Evolutionary conservation across 2,113 vertebrate genomes (phyloP).

Genomic region (Hydrolagus affinis): DNA sequence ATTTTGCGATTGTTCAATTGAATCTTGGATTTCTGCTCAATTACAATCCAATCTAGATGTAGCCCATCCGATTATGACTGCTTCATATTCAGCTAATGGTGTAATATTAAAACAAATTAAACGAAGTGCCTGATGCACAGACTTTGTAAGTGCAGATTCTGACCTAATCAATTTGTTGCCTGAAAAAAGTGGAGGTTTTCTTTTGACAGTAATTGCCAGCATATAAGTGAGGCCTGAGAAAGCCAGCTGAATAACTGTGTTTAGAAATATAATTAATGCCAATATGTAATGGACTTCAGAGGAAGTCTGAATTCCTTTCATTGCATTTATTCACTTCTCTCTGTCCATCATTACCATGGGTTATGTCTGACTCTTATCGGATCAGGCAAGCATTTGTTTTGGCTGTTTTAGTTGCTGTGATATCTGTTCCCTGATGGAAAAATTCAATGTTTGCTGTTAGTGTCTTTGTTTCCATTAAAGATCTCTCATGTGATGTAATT

Average conservation of each 20-base stretch:
- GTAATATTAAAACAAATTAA: not conserved
- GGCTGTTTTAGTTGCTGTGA: not conserved
- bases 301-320: not conserved
- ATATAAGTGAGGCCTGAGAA: not conserved
- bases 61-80: not conserved
- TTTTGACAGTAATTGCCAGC: not conserved
- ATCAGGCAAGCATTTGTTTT: not conserved
- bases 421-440: not conserved
- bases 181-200: not conserved
- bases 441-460: not conserved
- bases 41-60: not conserved
- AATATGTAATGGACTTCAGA: not conserved
- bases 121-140: not conserved
- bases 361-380: not conserved
- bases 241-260: not conserved
- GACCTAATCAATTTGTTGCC: not conserved
- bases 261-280: not conserved
- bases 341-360: not conserved
- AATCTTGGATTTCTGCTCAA: constrained; percentile 16
- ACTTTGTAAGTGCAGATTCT: not conserved
- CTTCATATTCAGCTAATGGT: not conserved
- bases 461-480: not conserved
- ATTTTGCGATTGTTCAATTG: not conserved
- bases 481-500: not conserved
- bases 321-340: not conserved